Percentiles rank a stretch among this genome's conserved stretches.
These are phyloP conservation scores for Esperia sulphurella DNA, from an alignment of 2,888 invertebrate genomes.

Conservation along the genomic window DNA sequence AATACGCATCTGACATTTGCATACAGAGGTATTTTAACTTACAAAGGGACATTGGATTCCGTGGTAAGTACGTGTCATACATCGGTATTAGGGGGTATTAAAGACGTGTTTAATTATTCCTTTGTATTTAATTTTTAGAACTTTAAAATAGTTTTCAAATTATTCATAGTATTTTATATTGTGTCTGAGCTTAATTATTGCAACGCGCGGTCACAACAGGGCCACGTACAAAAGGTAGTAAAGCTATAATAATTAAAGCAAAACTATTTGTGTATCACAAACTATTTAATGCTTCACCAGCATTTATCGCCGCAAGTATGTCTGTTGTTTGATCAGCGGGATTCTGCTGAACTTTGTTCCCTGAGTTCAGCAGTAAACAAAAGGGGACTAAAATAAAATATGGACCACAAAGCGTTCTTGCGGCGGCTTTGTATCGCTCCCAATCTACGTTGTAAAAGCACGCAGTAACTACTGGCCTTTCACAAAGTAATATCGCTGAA, in stretches of 20 bases:
- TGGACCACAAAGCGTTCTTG: slow-evolving; percentile 69
- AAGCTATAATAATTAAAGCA: no score
- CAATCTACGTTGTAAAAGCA: slow-evolving; percentile 68
- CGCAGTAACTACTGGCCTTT: slow-evolving; percentile 53
- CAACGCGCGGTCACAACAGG: no score
- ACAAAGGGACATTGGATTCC: slow-evolving; percentile 24
- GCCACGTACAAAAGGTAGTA: not conserved
- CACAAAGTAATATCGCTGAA: slow-evolving; percentile 67
- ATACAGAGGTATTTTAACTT: slow-evolving; percentile 45
- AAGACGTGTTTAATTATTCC: slow-evolving; percentile 22
- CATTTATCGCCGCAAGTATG: slow-evolving; percentile 26
- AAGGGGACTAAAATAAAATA: slow-evolving; percentile 55
- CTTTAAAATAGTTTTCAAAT: no score
- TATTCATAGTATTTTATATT: no score
- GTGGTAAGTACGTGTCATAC: slow-evolving; percentile 34
- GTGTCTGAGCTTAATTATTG: no score
- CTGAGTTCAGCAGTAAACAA: slow-evolving; percentile 37
- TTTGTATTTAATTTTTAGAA: slow-evolving; percentile 2
- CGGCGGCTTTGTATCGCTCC: slow-evolving; percentile 68
- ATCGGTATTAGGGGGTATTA: slow-evolving; percentile 18
- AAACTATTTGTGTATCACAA: not conserved
- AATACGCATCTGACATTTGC: slow-evolving; percentile 44
- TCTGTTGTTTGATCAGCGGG: slow-evolving; percentile 38
- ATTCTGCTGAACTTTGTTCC: slow-evolving; percentile 30
- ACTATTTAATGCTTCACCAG: not conserved